Conservation (phyloP, 2,797 vertebrate species). For the Neostethus bicornis region DNA sequence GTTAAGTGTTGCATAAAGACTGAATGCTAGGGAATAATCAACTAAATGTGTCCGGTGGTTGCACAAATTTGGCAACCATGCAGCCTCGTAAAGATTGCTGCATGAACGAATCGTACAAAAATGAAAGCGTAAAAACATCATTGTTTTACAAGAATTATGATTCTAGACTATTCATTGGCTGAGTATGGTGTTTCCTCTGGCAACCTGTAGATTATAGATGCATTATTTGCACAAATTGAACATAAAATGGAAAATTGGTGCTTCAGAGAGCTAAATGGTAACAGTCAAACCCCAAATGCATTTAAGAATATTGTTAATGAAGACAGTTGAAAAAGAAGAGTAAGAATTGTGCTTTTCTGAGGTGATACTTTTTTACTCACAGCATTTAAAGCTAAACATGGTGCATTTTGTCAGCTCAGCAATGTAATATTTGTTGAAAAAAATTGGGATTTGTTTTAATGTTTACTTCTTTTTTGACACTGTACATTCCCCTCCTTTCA, state of each 20-base stretch:
- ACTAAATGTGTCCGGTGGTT: too few relatives aligned
- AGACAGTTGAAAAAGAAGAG: conserved; percentile 4
- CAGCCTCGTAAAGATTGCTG: background rate
- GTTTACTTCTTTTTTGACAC: too few relatives aligned
- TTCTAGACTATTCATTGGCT: background rate
- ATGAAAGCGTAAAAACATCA: background rate
- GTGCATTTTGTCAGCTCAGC: too few relatives aligned
- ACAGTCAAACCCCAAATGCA: background rate
- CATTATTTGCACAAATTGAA: conserved; percentile 8
- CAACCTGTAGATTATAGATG: conserved; percentile 1
- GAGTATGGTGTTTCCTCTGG: background rate
- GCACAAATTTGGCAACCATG: background rate
- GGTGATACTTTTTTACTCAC: too few relatives aligned
- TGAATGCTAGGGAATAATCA: too few relatives aligned
- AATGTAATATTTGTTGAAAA: too few relatives aligned
- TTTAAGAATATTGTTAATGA: conserved; percentile 6
- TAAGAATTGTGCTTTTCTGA: too few relatives aligned
- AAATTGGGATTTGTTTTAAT: too few relatives aligned
- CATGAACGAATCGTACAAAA: background rate
- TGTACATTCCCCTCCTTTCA: too few relatives aligned
- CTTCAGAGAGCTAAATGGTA: conserved; percentile 4
- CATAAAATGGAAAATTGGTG: conserved; percentile 1
- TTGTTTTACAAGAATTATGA: background rate
- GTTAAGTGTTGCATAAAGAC: too few relatives aligned
- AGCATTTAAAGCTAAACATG: too few relatives aligned